Evolutionary conservation across 2,113 vertebrate genomes (phyloP), one percentile per base, ranked within the genome.

Genomic region (Nannospalax galili): DNA sequence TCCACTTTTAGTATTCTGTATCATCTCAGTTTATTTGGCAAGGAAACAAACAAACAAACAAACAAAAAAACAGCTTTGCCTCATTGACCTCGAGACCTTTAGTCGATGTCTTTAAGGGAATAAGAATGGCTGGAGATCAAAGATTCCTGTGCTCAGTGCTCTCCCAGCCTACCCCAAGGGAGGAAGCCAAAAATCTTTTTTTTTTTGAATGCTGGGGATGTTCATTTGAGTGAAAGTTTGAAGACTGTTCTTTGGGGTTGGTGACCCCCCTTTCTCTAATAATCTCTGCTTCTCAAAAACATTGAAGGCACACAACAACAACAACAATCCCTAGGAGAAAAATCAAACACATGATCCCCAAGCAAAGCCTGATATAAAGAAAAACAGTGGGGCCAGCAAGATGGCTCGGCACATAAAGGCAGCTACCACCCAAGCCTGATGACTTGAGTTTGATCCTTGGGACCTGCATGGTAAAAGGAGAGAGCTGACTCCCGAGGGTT

Each of bases 1-100:
- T 26, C 35, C 82, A 77, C 52, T 86, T 95, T 93, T 73, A 92
- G 52, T 12, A 77, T 85, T 79, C 35, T 24, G 1, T 72, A 70
- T 88, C 37, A 56, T 88, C 74, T 90, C 64, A 58, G 69, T 62
- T 78, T 26, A 91, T 89, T 92, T 95, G 37, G 60, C 19, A 45
- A n/a, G n/a, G n/a, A n/a, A n/a, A n/a, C n/a, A n/a, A n/a, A n/a
- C n/a, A n/a, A n/a, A n/a, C n/a, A n/a, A n/a, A n/a, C n/a, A n/a
- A 74, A 28, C 9, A 30, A 52, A 35, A 86, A 72, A 60, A 62
- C 5, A 32, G 19, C 12, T 80, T 48, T 75, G 45, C 56, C 42
- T n/a, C 19, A 32, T 14, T 60, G 40, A 12, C 35, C 42, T 72
- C 52, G 19, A 75, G 58, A 73, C 37, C 48, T 81, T 20, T 17